phyloP scores from a whole-genome alignment of 2,113 vertebrate species.

The Chloroceryle aenea region DNA sequence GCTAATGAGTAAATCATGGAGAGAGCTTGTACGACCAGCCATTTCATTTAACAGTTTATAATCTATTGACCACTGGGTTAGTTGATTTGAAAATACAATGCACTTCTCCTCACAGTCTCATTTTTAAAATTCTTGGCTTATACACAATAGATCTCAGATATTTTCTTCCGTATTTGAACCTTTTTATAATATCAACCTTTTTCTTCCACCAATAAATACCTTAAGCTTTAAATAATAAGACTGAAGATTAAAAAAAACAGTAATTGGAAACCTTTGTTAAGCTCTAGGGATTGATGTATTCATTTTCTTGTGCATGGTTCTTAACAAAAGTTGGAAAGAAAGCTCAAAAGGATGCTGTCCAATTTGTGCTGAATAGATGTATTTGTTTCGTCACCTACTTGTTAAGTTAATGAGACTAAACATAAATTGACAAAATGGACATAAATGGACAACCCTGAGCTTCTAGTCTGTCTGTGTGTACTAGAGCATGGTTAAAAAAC shows the following conservation, averaged over 20 bases:
- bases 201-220: too few species aligned
- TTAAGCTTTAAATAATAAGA: not conserved
- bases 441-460: not conserved
- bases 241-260: not conserved
- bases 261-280: not conserved
- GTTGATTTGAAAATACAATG: not conserved
- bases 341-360: not conserved
- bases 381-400: not conserved
- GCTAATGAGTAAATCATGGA: not conserved
- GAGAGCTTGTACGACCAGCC: not conserved
- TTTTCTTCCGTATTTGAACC: not conserved
- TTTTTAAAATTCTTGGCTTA: not conserved
- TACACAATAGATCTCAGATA: not conserved
- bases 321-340: not conserved
- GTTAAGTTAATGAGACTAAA: not conserved
- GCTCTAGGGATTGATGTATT: not conserved
- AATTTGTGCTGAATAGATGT: not conserved
- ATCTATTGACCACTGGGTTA: not conserved
- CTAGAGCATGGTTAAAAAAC: not conserved
- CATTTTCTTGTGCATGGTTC: not conserved
- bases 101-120: not conserved
- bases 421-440: not conserved
- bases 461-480: not conserved
- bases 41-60: constrained; percentile 1
- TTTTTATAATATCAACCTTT: not conserved